phyloP scores from a whole-genome alignment of 2,888 invertebrate genomes.

The Athalia cordata region DNA sequence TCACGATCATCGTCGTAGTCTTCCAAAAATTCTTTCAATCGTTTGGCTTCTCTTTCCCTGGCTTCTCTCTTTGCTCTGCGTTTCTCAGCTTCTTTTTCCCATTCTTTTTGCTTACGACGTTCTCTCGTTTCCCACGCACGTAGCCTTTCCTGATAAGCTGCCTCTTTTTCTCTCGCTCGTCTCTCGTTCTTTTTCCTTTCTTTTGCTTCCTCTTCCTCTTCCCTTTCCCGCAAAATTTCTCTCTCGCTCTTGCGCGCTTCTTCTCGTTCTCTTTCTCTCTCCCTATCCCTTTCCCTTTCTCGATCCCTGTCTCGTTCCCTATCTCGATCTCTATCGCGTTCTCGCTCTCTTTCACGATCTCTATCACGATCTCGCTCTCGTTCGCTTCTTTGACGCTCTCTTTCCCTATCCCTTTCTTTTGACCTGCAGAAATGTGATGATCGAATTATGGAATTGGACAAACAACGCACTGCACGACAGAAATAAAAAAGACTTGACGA shows the following conservation, averaged over 20 bases:
- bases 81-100: constrained; percentile 90
- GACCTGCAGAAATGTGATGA: constrained; percentile 62
- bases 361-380: constrained; percentile 65
- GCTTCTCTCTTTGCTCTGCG: constrained; percentile 91
- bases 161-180: constrained; percentile 95
- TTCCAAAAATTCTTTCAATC: constrained; percentile 97
- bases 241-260: constrained; percentile 76
- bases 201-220: constrained; percentile 93
- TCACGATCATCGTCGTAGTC: constrained; percentile 99
- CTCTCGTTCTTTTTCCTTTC: constrained; percentile 93
- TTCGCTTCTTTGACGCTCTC: constrained; percentile 60
- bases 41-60: constrained; percentile 92
- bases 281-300: constrained; percentile 73
- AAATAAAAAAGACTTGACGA: not conserved
- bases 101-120: constrained; percentile 91
- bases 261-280: constrained; percentile 75
- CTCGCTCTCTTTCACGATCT: constrained; percentile 59
- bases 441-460: not conserved
- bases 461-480: not conserved
- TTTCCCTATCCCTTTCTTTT: constrained; percentile 64
- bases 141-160: constrained; percentile 93
- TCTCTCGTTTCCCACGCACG: constrained; percentile 92
- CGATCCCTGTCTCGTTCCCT: constrained; percentile 71
- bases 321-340: constrained; percentile 67
- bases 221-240: constrained; percentile 84